Evolutionary conservation across 2,888 invertebrate species (phyloP), one percentile per base, ranked within the genome.

Genomic region (Caenorhabditis sp.): DNA sequence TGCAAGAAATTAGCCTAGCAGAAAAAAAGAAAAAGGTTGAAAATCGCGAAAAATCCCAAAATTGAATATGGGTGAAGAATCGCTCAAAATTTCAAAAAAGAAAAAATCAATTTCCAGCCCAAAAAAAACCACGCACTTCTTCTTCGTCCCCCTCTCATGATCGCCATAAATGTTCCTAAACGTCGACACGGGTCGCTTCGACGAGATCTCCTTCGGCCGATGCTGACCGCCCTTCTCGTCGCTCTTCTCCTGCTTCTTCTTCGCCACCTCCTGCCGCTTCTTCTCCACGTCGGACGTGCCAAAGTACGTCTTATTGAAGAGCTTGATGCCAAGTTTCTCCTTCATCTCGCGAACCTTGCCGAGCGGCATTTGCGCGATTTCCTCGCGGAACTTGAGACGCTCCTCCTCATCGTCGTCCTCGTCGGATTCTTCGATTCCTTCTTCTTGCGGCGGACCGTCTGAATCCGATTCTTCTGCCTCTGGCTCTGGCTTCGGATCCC

Each of bases 151-250:
- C 49, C 61, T 22, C 44, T 84, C 84, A 41, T 84, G 84, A 19
- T 81, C 79, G 26, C 73, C 80, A 64, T 84, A 84, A 31, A 84
- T 66, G 51, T 76, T 77, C 24, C 84, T 10, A 22, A 84, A 84
- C 35, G 84, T n/a, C 14, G 84, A 84, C 7, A 90, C 86, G 5
- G 86, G 87, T 54, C 83, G 81, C 75, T 89, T 90, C 7, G 89
- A 89, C 14, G 90, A 89, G 8, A 89, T 84, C 66, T 91, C 91
- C 19, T 88, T 86, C 16, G 91, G 91, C n/a, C 88, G 82, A 56
- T 89, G 88, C 64, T 90, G 75, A 79, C 89, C 82, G 68, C 63
- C 38, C 19, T 79, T 70, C 16, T 75, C 51, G 1, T n/a, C 31
- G 4, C 35, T 47, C 38, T 19, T 22, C 64, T 35, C 47, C n/a